phyloP scores from a whole-genome alignment of 2,888 invertebrate genomes.

The Tenthredo livida region DNA sequence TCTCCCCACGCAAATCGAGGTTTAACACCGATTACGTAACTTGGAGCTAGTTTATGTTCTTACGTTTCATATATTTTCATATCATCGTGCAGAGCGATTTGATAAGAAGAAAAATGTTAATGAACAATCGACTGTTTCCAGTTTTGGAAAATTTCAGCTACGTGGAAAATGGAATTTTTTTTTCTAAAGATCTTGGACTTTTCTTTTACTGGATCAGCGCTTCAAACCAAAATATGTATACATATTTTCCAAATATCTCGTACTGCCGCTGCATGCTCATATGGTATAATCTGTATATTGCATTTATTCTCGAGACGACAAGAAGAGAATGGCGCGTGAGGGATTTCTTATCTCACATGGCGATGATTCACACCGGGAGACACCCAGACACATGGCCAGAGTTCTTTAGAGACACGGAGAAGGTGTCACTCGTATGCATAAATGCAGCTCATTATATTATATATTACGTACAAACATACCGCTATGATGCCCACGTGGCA shows the following conservation, averaged over 20 bases:
- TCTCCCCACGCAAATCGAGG: constrained; percentile 31
- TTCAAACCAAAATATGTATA: neutral
- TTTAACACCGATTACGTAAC: constrained; percentile 39
- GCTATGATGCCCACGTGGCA: constrained; percentile 32
- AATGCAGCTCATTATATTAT: constrained; percentile 69
- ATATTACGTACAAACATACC: constrained; percentile 20
- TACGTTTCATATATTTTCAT: neutral
- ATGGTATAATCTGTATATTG: neutral
- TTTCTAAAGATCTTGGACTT: no score
- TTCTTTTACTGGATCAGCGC: neutral
- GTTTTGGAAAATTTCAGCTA: no score
- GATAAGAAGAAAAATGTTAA: neutral
- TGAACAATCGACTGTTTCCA: no score
- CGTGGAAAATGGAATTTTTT: no score
- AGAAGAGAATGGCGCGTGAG: constrained; percentile 31
- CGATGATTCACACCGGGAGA: constrained; percentile 70
- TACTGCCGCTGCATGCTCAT: neutral
- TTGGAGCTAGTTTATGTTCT: constrained; percentile 19
- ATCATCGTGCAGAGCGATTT: neutral
- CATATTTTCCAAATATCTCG: neutral
- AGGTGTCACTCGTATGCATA: constrained; percentile 76
- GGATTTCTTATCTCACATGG: constrained; percentile 65
- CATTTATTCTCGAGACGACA: constrained; percentile 20
- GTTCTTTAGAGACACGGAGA: constrained; percentile 63
- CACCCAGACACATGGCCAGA: constrained; percentile 34